phyloP scores from a whole-genome alignment of 2,113 vertebrate species.

The Passer domesticus region DNA sequence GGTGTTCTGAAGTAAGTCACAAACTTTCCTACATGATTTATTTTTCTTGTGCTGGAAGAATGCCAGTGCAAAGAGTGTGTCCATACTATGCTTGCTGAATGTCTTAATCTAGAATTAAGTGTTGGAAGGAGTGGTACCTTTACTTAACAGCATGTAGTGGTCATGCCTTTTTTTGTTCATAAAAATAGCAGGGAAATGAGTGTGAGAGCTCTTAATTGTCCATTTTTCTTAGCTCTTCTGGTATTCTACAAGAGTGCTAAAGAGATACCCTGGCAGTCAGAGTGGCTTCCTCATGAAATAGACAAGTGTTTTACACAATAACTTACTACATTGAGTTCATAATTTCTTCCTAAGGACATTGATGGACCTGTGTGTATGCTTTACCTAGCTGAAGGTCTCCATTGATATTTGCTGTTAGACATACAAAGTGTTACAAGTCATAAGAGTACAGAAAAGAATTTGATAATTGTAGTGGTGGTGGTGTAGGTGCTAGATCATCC shows the following conservation, averaged over 20 bases:
- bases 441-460: background rate
- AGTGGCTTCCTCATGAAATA: background rate
- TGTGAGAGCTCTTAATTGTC: background rate
- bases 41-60: background rate
- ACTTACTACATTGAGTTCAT: rapidly evolving
- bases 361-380: background rate
- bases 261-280: background rate
- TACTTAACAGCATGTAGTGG: background rate
- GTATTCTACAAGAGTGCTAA: background rate
- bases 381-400: background rate
- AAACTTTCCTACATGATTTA: background rate
- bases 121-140: background rate
- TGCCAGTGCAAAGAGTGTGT: background rate
- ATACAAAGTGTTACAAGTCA: background rate
- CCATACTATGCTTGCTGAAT: background rate
- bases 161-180: background rate
- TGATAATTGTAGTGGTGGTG: background rate
- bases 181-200: background rate
- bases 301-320: background rate
- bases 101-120: background rate
- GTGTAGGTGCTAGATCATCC: background rate
- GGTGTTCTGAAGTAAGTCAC: background rate
- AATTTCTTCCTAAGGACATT: background rate
- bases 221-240: background rate
- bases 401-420: background rate